Evolutionary conservation across 92 coral and sea anemone genomes (phyloP), one percentile per base, ranked within the genome.

Genomic region (Porites evermanni): DNA sequence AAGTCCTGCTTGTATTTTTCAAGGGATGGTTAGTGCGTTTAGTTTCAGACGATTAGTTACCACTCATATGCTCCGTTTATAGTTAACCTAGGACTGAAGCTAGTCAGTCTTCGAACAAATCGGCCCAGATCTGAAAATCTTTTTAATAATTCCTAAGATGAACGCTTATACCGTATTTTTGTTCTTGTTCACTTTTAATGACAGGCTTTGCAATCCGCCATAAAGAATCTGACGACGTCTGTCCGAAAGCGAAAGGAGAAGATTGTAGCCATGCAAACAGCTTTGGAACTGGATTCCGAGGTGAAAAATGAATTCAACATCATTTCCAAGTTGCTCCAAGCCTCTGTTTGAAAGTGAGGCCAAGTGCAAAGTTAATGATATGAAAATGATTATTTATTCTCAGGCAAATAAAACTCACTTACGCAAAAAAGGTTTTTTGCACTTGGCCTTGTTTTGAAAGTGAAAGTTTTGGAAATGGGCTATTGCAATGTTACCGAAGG

Each of bases 211-310:
- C 91, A 90, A 74, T 80, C 92, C 8, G 92, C 95, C 59, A 91
- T 97, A 80, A 95, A 95, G 70, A 95, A 89, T 75, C 88, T 95
- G 4, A 88, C 91, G 0, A 64, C 96, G 23, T 89, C 98, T 17
- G 80, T 93, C 64, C 88, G 93, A 26, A 97, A 88, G 56, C 87
- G 98, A 79, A 93, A 94, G 44, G 99, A 97, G 67, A 97, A 97
- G 86, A 86, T 97, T 53, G 93, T 91, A 3, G 98, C 96, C 19
- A 92, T 97, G 94, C 97, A 95, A 59, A 91, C 99, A 67, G 98
- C 99, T 65, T 92, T 92, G 78, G 98, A 94, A 29, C 74, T 94
- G 81, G 98, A 97, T 84, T 93, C 95, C 13, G 97, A 93, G 81
- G 99, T 97, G 19, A 2, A 56, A 26, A 60, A 7, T 9, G 19